Percentiles rank a stretch among this genome's conserved stretches.
These are phyloP conservation scores for Sturnira hondurensis DNA, from an alignment of 2,113 vertebrate species.

Conservation along the genomic window DNA sequence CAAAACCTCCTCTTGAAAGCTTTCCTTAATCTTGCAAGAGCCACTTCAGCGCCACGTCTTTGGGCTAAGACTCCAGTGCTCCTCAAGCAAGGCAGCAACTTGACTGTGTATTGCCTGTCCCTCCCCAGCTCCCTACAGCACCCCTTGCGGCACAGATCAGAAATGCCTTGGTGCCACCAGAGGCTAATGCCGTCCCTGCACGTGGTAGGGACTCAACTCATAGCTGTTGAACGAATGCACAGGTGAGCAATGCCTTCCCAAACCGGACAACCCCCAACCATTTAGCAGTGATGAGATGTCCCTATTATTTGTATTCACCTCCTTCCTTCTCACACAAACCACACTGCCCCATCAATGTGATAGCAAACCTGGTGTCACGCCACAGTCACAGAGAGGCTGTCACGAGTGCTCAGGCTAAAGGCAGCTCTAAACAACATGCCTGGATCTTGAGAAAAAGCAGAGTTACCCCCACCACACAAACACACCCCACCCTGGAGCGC, in stretches of 20 bases:
- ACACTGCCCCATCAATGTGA: background rate
- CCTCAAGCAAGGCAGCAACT: background rate
- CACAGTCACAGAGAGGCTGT: background rate
- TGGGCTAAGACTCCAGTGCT: background rate
- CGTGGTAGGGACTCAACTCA: background rate
- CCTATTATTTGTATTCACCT: background rate
- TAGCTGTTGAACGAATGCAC: too few relatives aligned
- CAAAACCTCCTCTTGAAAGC: background rate
- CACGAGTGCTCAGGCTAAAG: background rate
- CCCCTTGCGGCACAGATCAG: background rate
- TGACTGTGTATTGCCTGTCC: fast-evolving
- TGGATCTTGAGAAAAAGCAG: background rate
- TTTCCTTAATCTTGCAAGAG: background rate
- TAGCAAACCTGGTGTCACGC: background rate
- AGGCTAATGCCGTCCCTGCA: background rate
- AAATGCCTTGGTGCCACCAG: background rate
- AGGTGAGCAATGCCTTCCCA: background rate
- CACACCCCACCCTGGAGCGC: background rate
- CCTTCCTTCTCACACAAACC: background rate
- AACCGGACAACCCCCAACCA: background rate
- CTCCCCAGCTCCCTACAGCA: background rate
- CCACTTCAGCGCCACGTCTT: background rate
- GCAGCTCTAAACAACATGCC: background rate
- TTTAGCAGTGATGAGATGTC: background rate
- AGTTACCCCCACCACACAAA: fast-evolving